Evolutionary conservation across 2,113 vertebrate genomes (phyloP), one percentile per base, ranked within the genome.

Genomic region (Excalfactoria chinensis): DNA sequence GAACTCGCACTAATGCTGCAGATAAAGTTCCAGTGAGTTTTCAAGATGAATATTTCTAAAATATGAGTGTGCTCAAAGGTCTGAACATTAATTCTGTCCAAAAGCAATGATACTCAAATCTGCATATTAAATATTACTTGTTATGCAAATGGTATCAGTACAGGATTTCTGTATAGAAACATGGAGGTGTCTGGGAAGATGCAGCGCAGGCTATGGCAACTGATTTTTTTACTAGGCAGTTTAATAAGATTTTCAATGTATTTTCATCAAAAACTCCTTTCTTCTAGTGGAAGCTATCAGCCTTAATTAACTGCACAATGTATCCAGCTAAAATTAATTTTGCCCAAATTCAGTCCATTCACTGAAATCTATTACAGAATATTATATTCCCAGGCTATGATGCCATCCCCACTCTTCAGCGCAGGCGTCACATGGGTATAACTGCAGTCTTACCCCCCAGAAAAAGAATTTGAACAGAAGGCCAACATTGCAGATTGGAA

Each of bases 301-400:
- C 51, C 82, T 89, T 93, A 94, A 91, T 93, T 89, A 96, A 87
- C 63, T 89, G 69, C 48, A 75, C 35, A 11, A 9, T 48, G 23
- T 80, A 80, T 60, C 30, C 48, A 95, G 43, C 66, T 89, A 77
- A 93, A 95, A 89, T 92, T 77, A 94, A 74, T 86, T 93, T 60
- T 89, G 22, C 56, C 40, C 60, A 77, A 83, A 85, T 88, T 89
- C 89, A 84, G 35, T 60, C 16, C 12, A 23, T 86, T 91, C 11
- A 16, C n/a, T 87, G 75, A 62, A 83, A 83, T 74, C 79, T 86
- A 64, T 89, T 91, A 60, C n/a, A 66, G 72, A 80, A 68, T 69
- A 70, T 79, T 85, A 18, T 67, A 41, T 74, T 91, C 26, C 35
- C 20, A 32, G 46, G 19, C 26, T 80, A 22, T 89, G 63, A 19